Percentiles rank a stretch among this genome's conserved stretches.
phyloP scores from a whole-genome alignment of 1,140 invertebrate species.

The Panonychus citri region DNA sequence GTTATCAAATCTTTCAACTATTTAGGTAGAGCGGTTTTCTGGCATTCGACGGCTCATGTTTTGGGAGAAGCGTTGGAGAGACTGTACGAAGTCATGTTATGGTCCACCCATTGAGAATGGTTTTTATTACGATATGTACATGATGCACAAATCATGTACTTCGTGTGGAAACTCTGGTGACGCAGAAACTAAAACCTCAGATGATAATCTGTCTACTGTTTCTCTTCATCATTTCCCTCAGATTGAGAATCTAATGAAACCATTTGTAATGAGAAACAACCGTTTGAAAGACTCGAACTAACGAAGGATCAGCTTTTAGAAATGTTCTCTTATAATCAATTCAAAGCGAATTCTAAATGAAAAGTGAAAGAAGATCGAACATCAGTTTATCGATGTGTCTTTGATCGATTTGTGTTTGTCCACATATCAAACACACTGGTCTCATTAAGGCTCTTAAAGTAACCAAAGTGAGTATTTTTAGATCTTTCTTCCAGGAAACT shows the following conservation, averaged over 20 bases:
- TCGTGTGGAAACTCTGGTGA: neutral
- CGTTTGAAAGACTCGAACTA: slow-evolving; percentile 86
- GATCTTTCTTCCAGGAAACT: neutral
- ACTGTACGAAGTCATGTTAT: slow-evolving; percentile 90
- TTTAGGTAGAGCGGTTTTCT: slow-evolving; percentile 72
- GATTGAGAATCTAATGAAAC: slow-evolving; percentile 57
- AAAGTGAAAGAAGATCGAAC: slow-evolving; percentile 81
- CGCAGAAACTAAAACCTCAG: neutral
- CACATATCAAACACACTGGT: slow-evolving; percentile 88
- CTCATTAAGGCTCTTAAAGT: slow-evolving; percentile 84
- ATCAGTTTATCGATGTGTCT: slow-evolving; percentile 78
- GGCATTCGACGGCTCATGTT: slow-evolving; percentile 96
- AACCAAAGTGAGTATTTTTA: slow-evolving; percentile 41
- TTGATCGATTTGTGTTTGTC: slow-evolving; percentile 94
- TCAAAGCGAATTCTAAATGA: slow-evolving; percentile 93
- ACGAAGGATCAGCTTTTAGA: slow-evolving; percentile 82
- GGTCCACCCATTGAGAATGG: slow-evolving; percentile 93
- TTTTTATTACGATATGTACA: slow-evolving; percentile 95
- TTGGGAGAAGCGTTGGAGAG: slow-evolving; percentile 90
- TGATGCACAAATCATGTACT: slow-evolving; percentile 18
- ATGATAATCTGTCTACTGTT: slow-evolving; percentile 26
- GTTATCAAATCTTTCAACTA: no score
- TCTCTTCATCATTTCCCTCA: slow-evolving; percentile 61
- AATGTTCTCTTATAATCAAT: slow-evolving; percentile 93
- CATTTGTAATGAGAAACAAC: slow-evolving; percentile 79